Evolutionary conservation across 2,888 invertebrate genomes (phyloP).

Genomic region (Drosophila mimetica): DNA sequence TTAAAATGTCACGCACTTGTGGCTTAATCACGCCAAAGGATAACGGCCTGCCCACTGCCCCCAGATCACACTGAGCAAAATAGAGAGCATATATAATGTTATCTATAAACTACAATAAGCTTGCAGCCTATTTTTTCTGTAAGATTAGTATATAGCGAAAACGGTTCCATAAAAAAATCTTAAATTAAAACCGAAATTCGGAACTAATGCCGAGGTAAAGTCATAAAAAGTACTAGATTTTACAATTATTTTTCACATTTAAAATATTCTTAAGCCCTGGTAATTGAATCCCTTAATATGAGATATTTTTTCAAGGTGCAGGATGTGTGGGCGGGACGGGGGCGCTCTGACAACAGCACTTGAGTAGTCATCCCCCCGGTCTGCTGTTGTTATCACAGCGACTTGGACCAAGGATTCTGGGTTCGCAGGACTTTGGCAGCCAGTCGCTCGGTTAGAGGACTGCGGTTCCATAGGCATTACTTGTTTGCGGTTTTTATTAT

Average conservation of each 20-base stretch:
- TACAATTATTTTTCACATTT: too few relatives aligned
- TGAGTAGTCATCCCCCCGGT: conserved; percentile 20
- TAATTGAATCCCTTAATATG: too few relatives aligned
- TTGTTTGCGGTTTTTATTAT: conserved; percentile 78
- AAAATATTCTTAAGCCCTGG: too few relatives aligned
- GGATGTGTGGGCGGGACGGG: too few relatives aligned
- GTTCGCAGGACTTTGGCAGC: conserved; percentile 9
- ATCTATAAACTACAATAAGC: too few relatives aligned
- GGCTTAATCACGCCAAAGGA: conserved; percentile 78
- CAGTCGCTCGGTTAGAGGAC: not conserved
- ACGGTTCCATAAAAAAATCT: too few relatives aligned
- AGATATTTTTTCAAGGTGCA: conserved; percentile 13
- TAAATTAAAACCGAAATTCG: too few relatives aligned
- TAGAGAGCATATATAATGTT: too few relatives aligned
- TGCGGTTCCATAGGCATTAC: conserved; percentile 53
- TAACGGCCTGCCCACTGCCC: conserved; percentile 45
- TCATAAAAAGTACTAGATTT: too few relatives aligned
- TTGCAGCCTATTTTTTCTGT: not conserved
- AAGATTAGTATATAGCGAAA: too few relatives aligned
- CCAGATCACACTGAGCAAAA: conserved; percentile 5
- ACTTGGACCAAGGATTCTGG: conserved; percentile 27
- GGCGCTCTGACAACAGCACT: conserved; percentile 35
- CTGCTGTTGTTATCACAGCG: conserved; percentile 29
- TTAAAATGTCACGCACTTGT: conserved; percentile 81
- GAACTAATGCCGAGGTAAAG: not conserved